These are phyloP conservation scores for Ceratotherium simum DNA, from an alignment of 2,113 vertebrate genomes.

Conservation along the genomic window DNA sequence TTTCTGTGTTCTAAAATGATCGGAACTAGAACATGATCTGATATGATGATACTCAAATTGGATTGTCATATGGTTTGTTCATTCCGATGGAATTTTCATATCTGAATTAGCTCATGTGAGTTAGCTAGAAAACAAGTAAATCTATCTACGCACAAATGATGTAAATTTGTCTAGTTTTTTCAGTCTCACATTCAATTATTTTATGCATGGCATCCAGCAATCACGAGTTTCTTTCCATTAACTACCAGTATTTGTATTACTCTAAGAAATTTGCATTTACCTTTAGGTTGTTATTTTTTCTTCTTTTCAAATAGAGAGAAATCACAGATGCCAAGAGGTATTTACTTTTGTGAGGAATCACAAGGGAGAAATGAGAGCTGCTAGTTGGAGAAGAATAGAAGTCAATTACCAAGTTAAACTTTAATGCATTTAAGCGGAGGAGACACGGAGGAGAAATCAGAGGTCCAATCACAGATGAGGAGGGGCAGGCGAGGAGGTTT, in stretches of 20 bases:
- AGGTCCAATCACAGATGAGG: neutral
- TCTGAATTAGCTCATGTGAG: neutral
- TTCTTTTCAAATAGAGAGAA: neutral
- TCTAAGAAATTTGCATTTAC: neutral
- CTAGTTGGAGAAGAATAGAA: neutral
- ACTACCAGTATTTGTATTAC: neutral
- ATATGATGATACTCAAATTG: neutral
- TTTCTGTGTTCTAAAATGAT: slow-evolving; percentile 20
- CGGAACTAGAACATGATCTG: neutral
- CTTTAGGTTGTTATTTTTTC: neutral
- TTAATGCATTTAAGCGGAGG: neutral
- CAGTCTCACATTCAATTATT: neutral
- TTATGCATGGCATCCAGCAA: neutral
- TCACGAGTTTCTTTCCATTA: neutral
- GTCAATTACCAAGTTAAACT: neutral
- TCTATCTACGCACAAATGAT: neutral
- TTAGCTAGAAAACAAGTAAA: neutral
- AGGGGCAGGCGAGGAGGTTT: neutral
- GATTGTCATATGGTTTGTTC: neutral
- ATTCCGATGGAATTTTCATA: neutral
- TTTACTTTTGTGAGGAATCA: neutral
- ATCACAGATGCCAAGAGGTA: neutral
- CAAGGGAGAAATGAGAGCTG: neutral
- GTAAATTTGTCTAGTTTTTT: neutral
- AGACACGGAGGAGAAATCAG: neutral